Conservation (phyloP, 2,113 vertebrate genomes). For the Coregonus clupeaformis region DNA sequence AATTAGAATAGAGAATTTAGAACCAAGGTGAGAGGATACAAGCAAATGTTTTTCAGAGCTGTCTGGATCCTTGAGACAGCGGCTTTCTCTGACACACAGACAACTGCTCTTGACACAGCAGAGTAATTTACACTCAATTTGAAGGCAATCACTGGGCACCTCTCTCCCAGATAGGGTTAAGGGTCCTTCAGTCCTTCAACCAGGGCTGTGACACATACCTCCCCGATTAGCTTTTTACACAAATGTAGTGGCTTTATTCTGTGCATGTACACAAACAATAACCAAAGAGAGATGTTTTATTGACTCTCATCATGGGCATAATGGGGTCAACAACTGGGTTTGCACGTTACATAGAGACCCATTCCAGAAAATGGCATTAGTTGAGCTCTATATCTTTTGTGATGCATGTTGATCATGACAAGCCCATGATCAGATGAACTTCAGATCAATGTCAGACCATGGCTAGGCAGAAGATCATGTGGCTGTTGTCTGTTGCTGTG, state of each 20-base stretch:
- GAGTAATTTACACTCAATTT: conserved; percentile 54
- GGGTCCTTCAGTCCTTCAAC: conserved; percentile 6
- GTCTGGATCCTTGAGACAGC: too few relatives aligned
- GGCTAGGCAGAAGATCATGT: not conserved
- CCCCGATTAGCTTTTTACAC: not conserved
- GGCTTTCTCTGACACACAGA: not conserved
- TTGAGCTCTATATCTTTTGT: too few relatives aligned
- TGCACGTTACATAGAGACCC: too few relatives aligned
- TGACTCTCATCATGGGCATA: too few relatives aligned
- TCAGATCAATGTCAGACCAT: not conserved
- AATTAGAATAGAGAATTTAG: too few relatives aligned
- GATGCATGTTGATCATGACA: not conserved
- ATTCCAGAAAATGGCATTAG: too few relatives aligned
- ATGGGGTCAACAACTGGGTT: too few relatives aligned
- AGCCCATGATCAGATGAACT: not conserved
- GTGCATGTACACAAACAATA: not conserved
- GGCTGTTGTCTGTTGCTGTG: not conserved
- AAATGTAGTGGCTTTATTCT: too few relatives aligned
- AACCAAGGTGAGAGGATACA: too few relatives aligned
- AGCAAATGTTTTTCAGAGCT: too few relatives aligned
- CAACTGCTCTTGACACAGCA: conserved; percentile 34
- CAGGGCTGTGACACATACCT: not conserved
- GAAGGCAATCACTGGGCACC: conserved; percentile 15
- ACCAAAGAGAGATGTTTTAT: not conserved
- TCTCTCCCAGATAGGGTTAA: not conserved